Base-by-base conservation (phyloP, 2,113 vertebrate genomes). In the Pyxicephalus adspersus region DNA sequence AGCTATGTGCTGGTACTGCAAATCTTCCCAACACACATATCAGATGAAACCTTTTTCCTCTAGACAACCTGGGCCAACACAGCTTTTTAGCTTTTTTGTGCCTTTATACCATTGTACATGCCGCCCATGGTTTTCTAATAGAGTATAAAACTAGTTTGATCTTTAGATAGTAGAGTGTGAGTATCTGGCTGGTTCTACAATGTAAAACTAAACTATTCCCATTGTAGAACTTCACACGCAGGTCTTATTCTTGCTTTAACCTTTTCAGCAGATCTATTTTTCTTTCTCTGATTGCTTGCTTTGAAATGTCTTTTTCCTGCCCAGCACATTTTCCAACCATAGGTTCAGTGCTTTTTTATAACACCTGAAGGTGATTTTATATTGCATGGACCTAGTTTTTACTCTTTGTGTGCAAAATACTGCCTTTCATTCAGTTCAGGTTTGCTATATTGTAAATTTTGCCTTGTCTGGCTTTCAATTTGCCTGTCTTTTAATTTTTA, bases 131-230 rank as follows among this genome's bases (percentile, higher is more conserved):
- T 60, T 63, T 76, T 58, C 19, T 63, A 50, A 76, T 76, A 23
- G 73, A 50, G 31, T 76, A 76, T 64, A 15, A 63, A 76, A 63
- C 73, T 76, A 63, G 73, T 76, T 63, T 76, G 73, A 63, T 45
- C 73, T 76, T 76, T 76, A 63, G 58, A 61, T 63, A 61, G 58
- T 51, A 18, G 29, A 50, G 73, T 76, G 38, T 61, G 73, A 76
- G 57, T 76, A 51, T 9, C 22, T 76, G 28, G 73, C 31, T 51
- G 73, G 31, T 63, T 26, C 31, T 51, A 51, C 57, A 76, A 63
- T 76, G 31, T 76, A 51, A 61, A 64, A 64, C 22, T 50, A 50
- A 63, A 28, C 58, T 64, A 63, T 76, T 76, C 58, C 38, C 18
- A 50, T 64, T 76, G 73, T 63, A 64, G n/a, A 61, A 22, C 38